Base-by-base conservation (phyloP, 2,888 invertebrate genomes). In the Julus scandinavius region DNA sequence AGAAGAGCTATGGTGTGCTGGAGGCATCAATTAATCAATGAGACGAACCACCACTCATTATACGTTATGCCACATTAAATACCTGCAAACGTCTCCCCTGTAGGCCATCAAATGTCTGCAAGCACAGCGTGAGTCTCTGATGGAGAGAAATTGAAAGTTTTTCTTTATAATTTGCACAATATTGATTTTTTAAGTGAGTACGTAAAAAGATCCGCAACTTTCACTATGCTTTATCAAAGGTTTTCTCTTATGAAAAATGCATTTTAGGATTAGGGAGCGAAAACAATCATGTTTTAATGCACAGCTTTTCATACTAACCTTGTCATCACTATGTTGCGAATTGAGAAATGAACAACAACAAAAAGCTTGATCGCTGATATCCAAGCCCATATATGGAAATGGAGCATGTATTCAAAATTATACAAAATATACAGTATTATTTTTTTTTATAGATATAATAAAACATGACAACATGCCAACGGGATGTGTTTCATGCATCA, bases 221-320 rank as follows among this genome's bases (percentile, higher is more conserved):
- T 63, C 63, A 6, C 20, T 5, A 5, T 63, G 63, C 20, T 63
- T 63, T 63, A 63, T 63, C 6, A n/a, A 17, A 15, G 11, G 2
- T 63, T 63, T 63, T 7, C 63, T 4, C 63, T 63, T 63, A 63
- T 63, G 63, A 63, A 63, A 63, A 63, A 63, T 63, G 63, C 63
- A 63, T 63, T 63, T 20, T 17, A 6, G 63, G 63, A 63, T 63
- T 63, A 63, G 20, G 63, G 63, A 63, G 63, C 63, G 6, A 63
- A 63, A 63, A 63, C 63, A 20, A 63, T 63, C 63, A 63, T 63
- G 63, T 63, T 63, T 63, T 63, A 63, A 63, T 63, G 63, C 63
- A 63, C n/a, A 20, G 20, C 20, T 63, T 63, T 20, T 63, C 20
- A 20, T 63, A 63, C 63, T 20, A 63, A 20, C 63, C 63, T 63